Base-by-base conservation (phyloP, 1,140 invertebrate genomes). In the Eueides isabella region DNA sequence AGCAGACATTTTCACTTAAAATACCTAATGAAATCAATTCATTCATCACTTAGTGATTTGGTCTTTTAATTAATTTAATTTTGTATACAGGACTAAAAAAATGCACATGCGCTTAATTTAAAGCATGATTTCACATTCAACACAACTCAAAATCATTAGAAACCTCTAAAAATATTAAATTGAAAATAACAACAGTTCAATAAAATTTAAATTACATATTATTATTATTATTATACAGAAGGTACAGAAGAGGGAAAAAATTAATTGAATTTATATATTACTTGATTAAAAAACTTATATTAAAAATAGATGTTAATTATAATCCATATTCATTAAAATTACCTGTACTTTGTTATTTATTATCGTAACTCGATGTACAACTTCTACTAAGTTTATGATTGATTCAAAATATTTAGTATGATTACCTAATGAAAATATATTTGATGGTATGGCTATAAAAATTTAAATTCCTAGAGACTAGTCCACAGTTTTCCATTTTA, bases 341-440 rank as follows among this genome's bases (percentile, higher is more conserved):
- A 92, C 83, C 81, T 92, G 88, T 91, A 90, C 85, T 89, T 90
- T 87, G 73, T 79, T 84, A 81, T 86, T 86, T 88, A 89, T 91
- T 91, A 91, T 91, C 85, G 80, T 88, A 87, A 86, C 80, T 92
- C 89, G 88, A 91, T 91, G 88, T 89, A 89, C 87, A 83, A 90
- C 77, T 83, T 85, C 77, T 80, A 89, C 86, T 87, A 88, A 81
- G 68, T 83, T 80, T 83, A 78, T 80, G 87, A 88, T 90, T 81
- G 87, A 80, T 91, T 86, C 44, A 61, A 63, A 70, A 74, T 68
- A 74, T 65, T 30, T 74, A 74, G 62, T 69, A 69, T 38, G 63
- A 67, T 71, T 75, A 75, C 31, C 68, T 71, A 75, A 75, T 69
- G 44, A 75, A 75, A 75, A 67, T 75, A 75, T 75, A 74, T 19